These are phyloP conservation scores for Mnemiopsis leidyi DNA, from an alignment of 37 sponge, comb jelly and placozoan genomes.

Conservation along the genomic window DNA sequence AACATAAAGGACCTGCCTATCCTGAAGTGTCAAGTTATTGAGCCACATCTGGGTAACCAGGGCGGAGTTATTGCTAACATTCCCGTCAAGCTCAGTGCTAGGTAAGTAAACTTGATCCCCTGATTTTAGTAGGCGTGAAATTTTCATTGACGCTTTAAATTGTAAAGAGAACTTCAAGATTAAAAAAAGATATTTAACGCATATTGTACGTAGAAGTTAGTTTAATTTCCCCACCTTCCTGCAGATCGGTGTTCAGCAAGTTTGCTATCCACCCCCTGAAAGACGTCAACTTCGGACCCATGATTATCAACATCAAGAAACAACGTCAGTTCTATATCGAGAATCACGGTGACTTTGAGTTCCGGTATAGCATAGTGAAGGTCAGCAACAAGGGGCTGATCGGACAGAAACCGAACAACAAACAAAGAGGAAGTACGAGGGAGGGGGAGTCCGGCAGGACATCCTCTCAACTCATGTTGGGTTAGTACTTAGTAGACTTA, in stretches of 20 bases:
- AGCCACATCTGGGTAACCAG: slow-evolving; percentile 78
- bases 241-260: slow-evolving; percentile 63
- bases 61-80: slow-evolving; percentile 95
- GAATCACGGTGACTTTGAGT: slow-evolving; percentile 96
- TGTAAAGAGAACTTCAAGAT: neutral
- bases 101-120: slow-evolving; percentile 60
- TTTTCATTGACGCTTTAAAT: neutral
- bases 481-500: too few species aligned
- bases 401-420: slow-evolving; percentile 17
- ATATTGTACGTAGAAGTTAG: too few species aligned
- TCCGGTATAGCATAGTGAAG: slow-evolving; percentile 89
- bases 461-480: slow-evolving; percentile 53
- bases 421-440: slow-evolving; percentile 52
- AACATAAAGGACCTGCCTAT: slow-evolving; percentile 80
- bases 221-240: too few species aligned
- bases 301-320: slow-evolving; percentile 75
- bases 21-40: slow-evolving; percentile 90
- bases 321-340: slow-evolving; percentile 77
- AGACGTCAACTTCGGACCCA: slow-evolving; percentile 91
- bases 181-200: neutral
- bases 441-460: slow-evolving; percentile 41
- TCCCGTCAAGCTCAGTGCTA: slow-evolving; percentile 84
- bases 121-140: neutral
- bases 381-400: slow-evolving; percentile 65
- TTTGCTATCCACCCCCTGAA: slow-evolving; percentile 78